Base-by-base conservation (phyloP, 2,888 invertebrate species). In the Polydesmus complanatus region DNA sequence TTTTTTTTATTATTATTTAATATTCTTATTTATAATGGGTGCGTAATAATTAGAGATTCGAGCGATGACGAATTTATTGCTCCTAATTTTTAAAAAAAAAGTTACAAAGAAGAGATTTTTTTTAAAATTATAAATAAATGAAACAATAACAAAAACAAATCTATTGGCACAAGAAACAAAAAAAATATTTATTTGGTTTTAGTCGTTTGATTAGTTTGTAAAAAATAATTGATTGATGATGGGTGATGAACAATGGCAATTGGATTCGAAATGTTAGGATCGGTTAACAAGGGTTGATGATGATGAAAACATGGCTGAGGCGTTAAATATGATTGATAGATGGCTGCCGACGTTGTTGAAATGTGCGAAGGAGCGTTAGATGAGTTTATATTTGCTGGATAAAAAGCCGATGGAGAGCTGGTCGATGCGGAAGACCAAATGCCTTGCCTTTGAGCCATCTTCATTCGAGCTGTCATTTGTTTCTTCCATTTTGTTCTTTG, bases 401-500 rank as follows among this genome's bases (percentile, higher is more conserved):
- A 22, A 14, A n/a, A 14, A 51, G 51, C 19, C 5, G 51, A 19
- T 8, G 51, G 5, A 8, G 19, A 14, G n/a, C 21, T n/a, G 51
- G 5, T 21, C 5, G 22, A 51, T 51, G 51, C 22, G 51, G 51
- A 50, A 18, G 47, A 49, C 64, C 67, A 65, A 5, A 88, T 70
- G 0, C 88, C 88, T 70, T 91, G 90, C 1, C 90, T 77, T 70
- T 91, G 92, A 0, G 91, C 89, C 73, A 92, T 86, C 73, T 92
- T 90, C 65, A 94, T 75, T 2, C 91, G 78, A 0, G 91, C 88
- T 0, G 94, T 92, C 69, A 96, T 76, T 71, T 96, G 95, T 69
- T 96, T 96, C 76, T 96, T 94, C 94, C 94, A 95, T 73, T 96
- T 95, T 0, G 95, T 96, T 64, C 95, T 77, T 66, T 19, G 8